Percentiles rank a stretch among this genome's conserved stretches.
Evolutionary conservation across 2,888 invertebrate species (phyloP).

Genomic region (Parnassius orleans): DNA sequence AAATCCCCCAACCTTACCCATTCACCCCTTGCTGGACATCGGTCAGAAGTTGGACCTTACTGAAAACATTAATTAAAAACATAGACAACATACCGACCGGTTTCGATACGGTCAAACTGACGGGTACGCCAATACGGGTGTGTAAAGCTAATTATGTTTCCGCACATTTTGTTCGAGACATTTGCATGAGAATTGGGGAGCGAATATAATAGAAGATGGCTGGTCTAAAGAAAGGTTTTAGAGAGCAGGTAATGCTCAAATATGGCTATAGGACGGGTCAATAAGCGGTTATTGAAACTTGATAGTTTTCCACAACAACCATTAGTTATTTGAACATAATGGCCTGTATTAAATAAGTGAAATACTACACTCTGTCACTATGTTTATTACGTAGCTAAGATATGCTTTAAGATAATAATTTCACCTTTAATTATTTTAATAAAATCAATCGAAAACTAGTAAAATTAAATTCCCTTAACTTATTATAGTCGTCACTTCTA

Average conservation of each 20-base stretch:
- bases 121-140: constrained; percentile 45
- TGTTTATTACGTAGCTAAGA: neutral
- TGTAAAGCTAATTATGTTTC: constrained; percentile 78
- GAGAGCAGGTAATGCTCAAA: constrained; percentile 48
- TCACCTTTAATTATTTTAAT: too few relatives aligned
- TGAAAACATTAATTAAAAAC: constrained; percentile 76
- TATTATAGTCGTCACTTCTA: too few relatives aligned
- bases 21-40: constrained; percentile 57
- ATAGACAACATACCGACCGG: constrained; percentile 66
- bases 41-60: constrained; percentile 64
- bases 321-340: constrained; percentile 38
- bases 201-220: constrained; percentile 51
- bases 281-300: constrained; percentile 63
- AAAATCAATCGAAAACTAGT: too few relatives aligned
- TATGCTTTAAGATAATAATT: neutral
- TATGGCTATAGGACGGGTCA: constrained; percentile 42
- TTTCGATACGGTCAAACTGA: constrained; percentile 42
- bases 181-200: constrained; percentile 74
- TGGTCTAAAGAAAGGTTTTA: constrained; percentile 48
- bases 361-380: neutral
- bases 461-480: too few relatives aligned
- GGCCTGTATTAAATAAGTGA: constrained; percentile 8
- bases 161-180: constrained; percentile 71
- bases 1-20: constrained; percentile 37
- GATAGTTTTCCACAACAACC: constrained; percentile 72